These are phyloP conservation scores for Paralinhomoeus sp. DNA, from an alignment of 2,888 invertebrate genomes.

Conservation along the genomic window DNA sequence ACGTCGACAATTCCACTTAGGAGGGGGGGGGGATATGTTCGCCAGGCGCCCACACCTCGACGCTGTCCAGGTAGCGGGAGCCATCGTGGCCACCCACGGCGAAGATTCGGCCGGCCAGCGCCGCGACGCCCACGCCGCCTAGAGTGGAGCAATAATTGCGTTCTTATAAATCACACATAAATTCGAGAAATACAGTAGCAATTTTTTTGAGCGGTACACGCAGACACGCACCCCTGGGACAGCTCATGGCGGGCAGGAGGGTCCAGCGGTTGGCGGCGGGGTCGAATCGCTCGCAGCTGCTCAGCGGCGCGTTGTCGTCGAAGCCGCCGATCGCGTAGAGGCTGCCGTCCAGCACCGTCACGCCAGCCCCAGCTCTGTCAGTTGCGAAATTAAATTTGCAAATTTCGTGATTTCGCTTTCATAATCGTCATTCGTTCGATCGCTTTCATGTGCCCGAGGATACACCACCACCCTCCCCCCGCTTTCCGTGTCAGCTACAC, in stretches of 20 bases:
- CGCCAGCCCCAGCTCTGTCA: constrained; percentile 32
- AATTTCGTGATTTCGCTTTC: too few species aligned
- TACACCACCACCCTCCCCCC: too few species aligned
- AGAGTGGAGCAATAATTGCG: constrained; percentile 1
- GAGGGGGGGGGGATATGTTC: too few species aligned
- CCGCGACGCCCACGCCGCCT: constrained; percentile 26
- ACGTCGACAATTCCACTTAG: too few species aligned
- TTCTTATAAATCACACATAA: too few species aligned
- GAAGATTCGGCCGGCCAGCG: constrained; percentile 24
- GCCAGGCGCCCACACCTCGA: too few species aligned
- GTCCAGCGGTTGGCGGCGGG: constrained; percentile 8
- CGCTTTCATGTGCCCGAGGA: too few species aligned
- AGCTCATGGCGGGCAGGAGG: constrained; percentile 13
- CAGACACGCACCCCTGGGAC: constrained; percentile 11
- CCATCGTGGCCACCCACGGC: constrained; percentile 26
- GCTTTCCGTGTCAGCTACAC: too few species aligned
- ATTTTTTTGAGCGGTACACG: not conserved
- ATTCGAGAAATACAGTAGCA: too few species aligned
- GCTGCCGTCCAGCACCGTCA: constrained; percentile 30
- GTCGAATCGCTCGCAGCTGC: constrained; percentile 13
- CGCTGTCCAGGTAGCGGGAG: constrained; percentile 14
- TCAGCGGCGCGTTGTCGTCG: constrained; percentile 32
- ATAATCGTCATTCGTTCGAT: too few species aligned
- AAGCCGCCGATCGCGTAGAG: constrained; percentile 31
- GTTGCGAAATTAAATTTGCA: too few species aligned